Evolutionary conservation across 2,888 invertebrate genomes (phyloP).

Genomic region (Acanthosepion esculentum): DNA sequence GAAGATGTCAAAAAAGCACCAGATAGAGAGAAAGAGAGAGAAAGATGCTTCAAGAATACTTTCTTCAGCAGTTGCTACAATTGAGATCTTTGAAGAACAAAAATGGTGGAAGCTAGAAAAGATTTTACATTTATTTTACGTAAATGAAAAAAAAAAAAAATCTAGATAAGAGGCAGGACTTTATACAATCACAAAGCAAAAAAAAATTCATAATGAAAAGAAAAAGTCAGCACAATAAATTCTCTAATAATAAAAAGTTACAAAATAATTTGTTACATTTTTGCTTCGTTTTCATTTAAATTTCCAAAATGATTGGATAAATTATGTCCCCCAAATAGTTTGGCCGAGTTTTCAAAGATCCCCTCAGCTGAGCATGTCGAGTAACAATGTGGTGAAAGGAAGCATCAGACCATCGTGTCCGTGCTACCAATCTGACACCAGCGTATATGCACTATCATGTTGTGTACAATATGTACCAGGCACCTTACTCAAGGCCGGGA

Average conservation of each 20-base stretch:
- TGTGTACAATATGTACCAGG: not conserved
- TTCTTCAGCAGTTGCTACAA: not conserved
- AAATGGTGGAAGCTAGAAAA: not conserved
- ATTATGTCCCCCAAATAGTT: not conserved
- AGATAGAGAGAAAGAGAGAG: not conserved
- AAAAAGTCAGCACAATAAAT: conserved; percentile 24
- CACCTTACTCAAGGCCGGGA: not conserved
- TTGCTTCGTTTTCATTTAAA: not conserved
- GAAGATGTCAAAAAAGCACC: not conserved
- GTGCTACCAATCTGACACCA: not conserved
- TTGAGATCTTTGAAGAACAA: not conserved
- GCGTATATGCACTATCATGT: not conserved
- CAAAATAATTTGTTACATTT: not conserved
- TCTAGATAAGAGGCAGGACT: not conserved
- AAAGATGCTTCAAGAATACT: not conserved
- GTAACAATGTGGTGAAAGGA: not conserved
- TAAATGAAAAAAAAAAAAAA: not conserved
- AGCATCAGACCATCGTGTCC: not conserved
- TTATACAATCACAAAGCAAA: conserved; percentile 21
- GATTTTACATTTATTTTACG: not conserved
- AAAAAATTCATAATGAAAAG: not conserved
- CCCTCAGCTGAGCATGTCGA: not conserved
- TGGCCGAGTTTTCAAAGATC: conserved; percentile 25
- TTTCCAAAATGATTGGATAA: not conserved
- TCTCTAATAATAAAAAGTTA: not conserved